Evolutionary conservation across 2,888 invertebrate species (phyloP), one percentile per base, ranked within the genome.

Genomic region (Geotrupes spiniger): DNA sequence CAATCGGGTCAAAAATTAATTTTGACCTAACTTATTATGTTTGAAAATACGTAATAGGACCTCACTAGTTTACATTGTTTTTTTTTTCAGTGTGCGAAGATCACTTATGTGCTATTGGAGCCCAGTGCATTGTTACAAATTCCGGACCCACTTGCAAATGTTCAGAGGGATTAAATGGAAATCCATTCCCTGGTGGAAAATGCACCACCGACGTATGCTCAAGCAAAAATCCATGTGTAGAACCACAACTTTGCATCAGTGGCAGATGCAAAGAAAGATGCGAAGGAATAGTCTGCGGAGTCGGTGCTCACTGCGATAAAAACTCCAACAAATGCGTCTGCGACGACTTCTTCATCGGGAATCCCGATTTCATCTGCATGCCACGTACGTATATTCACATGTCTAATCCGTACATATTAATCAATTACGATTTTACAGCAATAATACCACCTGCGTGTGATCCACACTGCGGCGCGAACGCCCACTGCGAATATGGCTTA

Each of bases 221-320:
- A 0, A 77, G 84, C 2, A 80, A 82, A 0, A 76, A 85, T 42
- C 88, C 89, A 0, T 93, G 93, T 61, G 82, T 81, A 21, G 83
- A 85, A 39, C 88, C 89, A 0, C 82, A 87, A 61, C 81, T 89
- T 1, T 94, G 93, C 68, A 87, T 94, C 52, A 84, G 87, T 12
- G 92, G 92, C 16, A 81, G 93, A 51, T 94, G 93, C 69, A 89
- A 92, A 64, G 87, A 92, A 64, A 82, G 91, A 10, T 94, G 94
- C 65, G 90, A 92, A 60, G 87, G 86, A 26, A 80, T 91, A 6
- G 83, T 91, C 9, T 94, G 94, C 65, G 93, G 93, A 4, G 81
- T 92, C 26, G 93, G 93, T 4, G 93, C 93, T 10, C 83, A 84
- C 41, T 94, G 94, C 66, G 87, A 92, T 65, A 82, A 82, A 61